Evolutionary conservation across 2,888 invertebrate genomes (phyloP).

Genomic region (Melanostoma mellinum): DNA sequence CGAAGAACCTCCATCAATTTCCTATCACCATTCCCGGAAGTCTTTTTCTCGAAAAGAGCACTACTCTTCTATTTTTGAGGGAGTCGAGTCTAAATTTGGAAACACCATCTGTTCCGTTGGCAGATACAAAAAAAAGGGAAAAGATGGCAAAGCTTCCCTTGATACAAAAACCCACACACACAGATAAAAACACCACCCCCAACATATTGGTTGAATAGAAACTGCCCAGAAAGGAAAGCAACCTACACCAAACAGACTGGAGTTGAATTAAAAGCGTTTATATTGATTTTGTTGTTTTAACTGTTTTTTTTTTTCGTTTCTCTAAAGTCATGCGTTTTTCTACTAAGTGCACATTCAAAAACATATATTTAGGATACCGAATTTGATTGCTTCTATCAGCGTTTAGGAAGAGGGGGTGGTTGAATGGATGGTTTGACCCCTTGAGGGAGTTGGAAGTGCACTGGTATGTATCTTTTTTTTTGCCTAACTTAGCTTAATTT

Average conservation of each 20-base stretch:
- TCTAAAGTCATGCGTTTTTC: conserved; percentile 7
- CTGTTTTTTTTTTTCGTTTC: conserved; percentile 2
- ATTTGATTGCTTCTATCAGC: conserved; percentile 47
- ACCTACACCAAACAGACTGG: conserved; percentile 32
- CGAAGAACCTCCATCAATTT: conserved; percentile 36
- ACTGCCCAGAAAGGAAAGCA: background rate
- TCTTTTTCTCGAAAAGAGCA: conserved; percentile 3
- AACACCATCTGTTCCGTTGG: conserved; percentile 49
- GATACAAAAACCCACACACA: background rate
- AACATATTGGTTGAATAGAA: too few relatives aligned
- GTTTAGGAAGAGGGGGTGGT: background rate
- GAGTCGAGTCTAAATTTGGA: conserved; percentile 57
- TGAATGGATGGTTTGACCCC: background rate
- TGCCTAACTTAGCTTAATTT: conserved; percentile 28
- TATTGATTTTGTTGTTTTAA: conserved; percentile 56
- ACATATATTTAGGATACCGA: conserved; percentile 32
- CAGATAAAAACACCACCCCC: background rate
- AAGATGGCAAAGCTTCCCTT: background rate
- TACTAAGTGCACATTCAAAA: conserved; percentile 4
- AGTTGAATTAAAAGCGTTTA: conserved; percentile 58
- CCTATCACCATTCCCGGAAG: conserved; percentile 24
- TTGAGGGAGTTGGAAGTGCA: conserved; percentile 4
- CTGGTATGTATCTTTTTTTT: conserved; percentile 28
- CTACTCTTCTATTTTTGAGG: background rate
- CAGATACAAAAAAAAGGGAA: conserved; percentile 21